These are phyloP conservation scores for Leptestheria dahalacensis DNA, from an alignment of 1,140 invertebrate genomes.

Conservation along the genomic window DNA sequence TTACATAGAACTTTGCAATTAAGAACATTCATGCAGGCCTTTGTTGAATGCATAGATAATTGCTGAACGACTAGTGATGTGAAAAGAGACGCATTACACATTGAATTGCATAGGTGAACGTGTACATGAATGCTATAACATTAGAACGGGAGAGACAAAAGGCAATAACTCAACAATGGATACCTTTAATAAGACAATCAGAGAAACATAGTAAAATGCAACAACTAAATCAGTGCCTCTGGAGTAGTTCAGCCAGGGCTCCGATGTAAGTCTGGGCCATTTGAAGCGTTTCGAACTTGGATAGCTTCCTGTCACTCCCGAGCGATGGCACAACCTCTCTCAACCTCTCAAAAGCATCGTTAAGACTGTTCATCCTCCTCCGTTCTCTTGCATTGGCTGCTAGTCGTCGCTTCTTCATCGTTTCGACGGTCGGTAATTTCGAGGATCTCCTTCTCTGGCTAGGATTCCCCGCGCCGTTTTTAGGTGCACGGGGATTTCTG, in stretches of 20 bases:
- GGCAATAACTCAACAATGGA: not conserved
- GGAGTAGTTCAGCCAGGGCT: constrained; percentile 68
- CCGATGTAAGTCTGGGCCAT: constrained; percentile 94
- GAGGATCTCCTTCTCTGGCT: constrained; percentile 7
- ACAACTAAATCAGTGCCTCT: constrained; percentile 22
- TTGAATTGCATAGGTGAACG: too few species aligned
- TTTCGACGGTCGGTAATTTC: constrained; percentile 21
- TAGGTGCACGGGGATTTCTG: not conserved
- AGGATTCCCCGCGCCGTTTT: not conserved
- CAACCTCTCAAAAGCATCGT: constrained; percentile 81
- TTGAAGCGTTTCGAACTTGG: constrained; percentile 92
- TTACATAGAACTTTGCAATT: too few species aligned
- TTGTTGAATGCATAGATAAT: too few species aligned
- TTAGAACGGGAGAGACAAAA: not conserved
- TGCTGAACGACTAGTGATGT: too few species aligned
- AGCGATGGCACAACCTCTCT: constrained; percentile 75
- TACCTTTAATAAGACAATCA: not conserved
- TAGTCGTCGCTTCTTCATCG: constrained; percentile 63
- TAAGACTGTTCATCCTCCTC: constrained; percentile 83
- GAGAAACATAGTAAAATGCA: not conserved
- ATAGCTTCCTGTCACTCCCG: constrained; percentile 78
- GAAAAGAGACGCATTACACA: too few species aligned
- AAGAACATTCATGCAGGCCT: too few species aligned
- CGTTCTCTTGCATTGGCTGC: constrained; percentile 87
- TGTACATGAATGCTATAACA: too few species aligned